Evolutionary conservation across 2,113 vertebrate genomes (phyloP), one percentile per base, ranked within the genome.

Genomic region (Onychostruthus taczanowskii): DNA sequence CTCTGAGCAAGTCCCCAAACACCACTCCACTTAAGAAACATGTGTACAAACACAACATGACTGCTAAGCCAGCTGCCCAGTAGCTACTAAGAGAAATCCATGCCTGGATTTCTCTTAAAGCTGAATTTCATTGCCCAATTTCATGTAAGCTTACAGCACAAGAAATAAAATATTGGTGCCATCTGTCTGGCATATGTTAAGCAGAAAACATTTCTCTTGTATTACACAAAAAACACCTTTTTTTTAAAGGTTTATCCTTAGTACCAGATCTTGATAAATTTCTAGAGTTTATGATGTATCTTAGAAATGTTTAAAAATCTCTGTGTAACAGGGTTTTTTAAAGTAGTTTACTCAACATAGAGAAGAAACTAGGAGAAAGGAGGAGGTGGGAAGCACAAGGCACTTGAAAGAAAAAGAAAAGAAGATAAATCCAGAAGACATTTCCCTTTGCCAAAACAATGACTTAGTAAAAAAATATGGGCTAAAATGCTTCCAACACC

Each of bases 301-400:
- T 62, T 49, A 6, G 55, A 76, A 90, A 68, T 41, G 17, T 35
- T 87, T 69, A 62, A 39, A 69, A 63, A 66, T 81, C 2, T n/a
- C 5, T 49, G 9, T 30, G 20, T 31, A 35, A 28, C 11, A 46
- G 4, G 3, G 0, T 1, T 6, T 79, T 41, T 68, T 3, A 21
- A 59, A 64, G 20, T 46, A 39, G 49, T 49, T 61, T 55, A 39
- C 70, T 41, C 7, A 61, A 46, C 20, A 37, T 16, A 30, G 39
- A 58, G 19, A 43, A 76, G 8, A 72, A 83, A 55, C 10, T 53
- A 37, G 5, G 11, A 39, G 28, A n/a, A 52, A 30, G 7, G 7
- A 24, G 13, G 2, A 9, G 10, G 0, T n/a, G 16, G 7, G 4
- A 3, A 37, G 28, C 8, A 33, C 11, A 67, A 62, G 8, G 14